Conservation (phyloP, 2,797 vertebrate species). For the Cyclopterus lumpus region DNA sequence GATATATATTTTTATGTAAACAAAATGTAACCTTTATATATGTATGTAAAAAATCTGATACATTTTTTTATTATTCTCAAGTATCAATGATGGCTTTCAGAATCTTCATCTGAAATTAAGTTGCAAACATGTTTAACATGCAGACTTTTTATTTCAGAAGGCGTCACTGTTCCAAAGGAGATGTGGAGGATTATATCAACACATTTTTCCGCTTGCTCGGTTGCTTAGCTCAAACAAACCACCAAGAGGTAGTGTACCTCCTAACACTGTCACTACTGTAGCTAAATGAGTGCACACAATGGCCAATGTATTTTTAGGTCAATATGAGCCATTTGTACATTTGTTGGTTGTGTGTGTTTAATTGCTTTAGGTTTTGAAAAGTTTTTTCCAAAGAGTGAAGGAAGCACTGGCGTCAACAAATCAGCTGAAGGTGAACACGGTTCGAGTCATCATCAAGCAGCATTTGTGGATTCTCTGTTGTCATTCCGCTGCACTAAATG, state of each 20-base stretch:
- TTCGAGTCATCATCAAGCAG: constrained; percentile 4
- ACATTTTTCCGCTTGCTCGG: constrained; percentile 43
- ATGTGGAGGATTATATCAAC: constrained; percentile 54
- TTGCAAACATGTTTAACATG: constrained; percentile 2
- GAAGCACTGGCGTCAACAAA: constrained; percentile 49
- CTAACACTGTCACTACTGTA: background rate
- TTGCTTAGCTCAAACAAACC: constrained; percentile 79
- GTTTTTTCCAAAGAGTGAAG: constrained; percentile 77
- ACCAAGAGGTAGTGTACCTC: constrained; percentile 77
- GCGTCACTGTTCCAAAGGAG: constrained; percentile 45
- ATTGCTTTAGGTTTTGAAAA: constrained; percentile 80
- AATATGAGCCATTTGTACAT: background rate
- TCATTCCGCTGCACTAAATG: constrained; percentile 1
- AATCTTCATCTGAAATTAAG: too few species aligned
- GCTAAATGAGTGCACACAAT: background rate
- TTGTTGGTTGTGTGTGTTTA: constrained; percentile 21
- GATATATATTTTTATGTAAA: background rate
- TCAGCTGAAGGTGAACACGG: constrained; percentile 51
- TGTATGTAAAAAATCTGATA: background rate
- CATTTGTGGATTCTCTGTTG: background rate
- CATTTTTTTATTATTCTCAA: background rate
- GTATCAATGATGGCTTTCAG: background rate
- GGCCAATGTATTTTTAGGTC: constrained; percentile 2
- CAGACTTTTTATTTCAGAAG: constrained; percentile 57
- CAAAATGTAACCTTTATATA: background rate